Base-by-base conservation (phyloP, 1,140 invertebrate genomes). In the Lasioglossum albipes region DNA sequence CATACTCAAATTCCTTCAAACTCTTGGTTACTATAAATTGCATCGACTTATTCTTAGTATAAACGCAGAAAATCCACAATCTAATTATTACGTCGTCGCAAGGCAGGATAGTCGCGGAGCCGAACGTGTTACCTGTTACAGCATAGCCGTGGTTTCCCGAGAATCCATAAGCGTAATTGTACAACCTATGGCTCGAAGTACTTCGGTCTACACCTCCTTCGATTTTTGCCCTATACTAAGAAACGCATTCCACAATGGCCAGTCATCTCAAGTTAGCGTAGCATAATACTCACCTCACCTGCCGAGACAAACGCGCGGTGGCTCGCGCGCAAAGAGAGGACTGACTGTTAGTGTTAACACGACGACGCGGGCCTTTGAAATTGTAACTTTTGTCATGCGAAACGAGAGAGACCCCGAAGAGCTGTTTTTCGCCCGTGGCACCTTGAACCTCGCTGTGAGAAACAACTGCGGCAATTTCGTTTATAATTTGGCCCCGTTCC, bases 131-230 rank as follows among this genome's bases (percentile, higher is more conserved):
- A 64, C 67, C 42, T 18, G 76, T 79, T 64, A 72, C 76, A 65
- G 69, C 76, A 79, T 78, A 42, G 52, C 4, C 6, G 45, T 42
- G 5, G 69, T 79, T 79, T 79, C 76, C 69, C 41, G 45, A 72
- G 76, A 79, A 79, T 65, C 69, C 76, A 65, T 72, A 72, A 79
- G 76, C 76, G 59, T 79, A 72, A 79, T 72, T 65, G 69, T 73
- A 79, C 45, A 73, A 73, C 69, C 69, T 52, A 49, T 5, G 54
- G 76, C 42, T 79, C 76, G 72, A 79, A 79, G 76, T 79, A 42
- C 76, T 79, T 79, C 72, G 41, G 76, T 79, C 76, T 73, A 79
- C 76, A 79, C 76, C 69, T 79, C 59, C 76, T 52, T 79, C 69
- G 59, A 79, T 79, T 79, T 73, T 79, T 73, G 76, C 76, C n/a